Evolutionary conservation across 64 coral and sea anemone species (phyloP), one percentile per base, ranked within the genome.

Genomic region (Anthopleura sola): DNA sequence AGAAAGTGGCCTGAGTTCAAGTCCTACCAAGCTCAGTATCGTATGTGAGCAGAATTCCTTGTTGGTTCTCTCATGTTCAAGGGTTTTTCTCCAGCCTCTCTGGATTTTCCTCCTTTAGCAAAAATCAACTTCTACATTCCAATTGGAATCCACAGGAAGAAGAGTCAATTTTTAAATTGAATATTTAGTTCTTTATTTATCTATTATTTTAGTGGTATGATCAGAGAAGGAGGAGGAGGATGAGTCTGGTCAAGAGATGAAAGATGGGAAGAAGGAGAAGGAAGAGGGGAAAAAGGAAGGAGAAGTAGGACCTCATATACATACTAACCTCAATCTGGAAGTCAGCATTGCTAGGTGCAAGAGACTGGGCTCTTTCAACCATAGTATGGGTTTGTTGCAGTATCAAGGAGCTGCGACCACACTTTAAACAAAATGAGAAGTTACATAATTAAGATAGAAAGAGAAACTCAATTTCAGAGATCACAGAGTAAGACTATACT

Each of bases 341-440:
- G 46, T 99, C 97, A 55, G 97, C 93, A 85, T 82, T 92, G n/a
- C 86, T 89, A 60, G 90, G 80, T 29, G 90, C 58, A 51, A 95
- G 97, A 62, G 90, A 90, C 18, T 95, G 90, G 13, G 97, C 97
- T 87, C 97, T 90, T 74, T 92, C 93, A 8, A 95, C 82, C 80
- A 99, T 58, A 26, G 93, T 92, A 20, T 92, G 58, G 62, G 97
- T 99, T 86, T 99, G 97, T 26, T 99, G 97, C 51, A 99, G 85
- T 36, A 99, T 93, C n/a, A 99, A 81, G 48, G 83, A 79, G 55
- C 94, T 99, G 37, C 90, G 90, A 20, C 97, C 97, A 90, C 97
- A 99, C 97, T 99, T 60, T 17, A 85, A 87, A 49, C 18, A 82
- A 54, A 23, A 90, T 24, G 60, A 75, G 23, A 55, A 24, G 28